These are phyloP conservation scores for Enchytraeus crypticus DNA, from an alignment of 2,888 invertebrate species.

Conservation along the genomic window DNA sequence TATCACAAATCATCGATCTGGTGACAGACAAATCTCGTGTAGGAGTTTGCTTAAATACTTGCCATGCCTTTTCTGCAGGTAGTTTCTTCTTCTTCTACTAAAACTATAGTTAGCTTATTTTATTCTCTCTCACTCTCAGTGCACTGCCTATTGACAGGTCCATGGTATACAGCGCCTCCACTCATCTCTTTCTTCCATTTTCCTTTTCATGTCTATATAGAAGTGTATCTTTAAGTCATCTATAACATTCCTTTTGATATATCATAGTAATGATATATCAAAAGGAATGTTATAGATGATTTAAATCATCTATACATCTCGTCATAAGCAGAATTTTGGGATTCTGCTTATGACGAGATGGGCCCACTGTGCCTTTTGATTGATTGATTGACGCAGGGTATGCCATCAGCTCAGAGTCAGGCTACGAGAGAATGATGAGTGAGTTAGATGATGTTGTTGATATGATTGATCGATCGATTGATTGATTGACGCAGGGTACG, in stretches of 20 bases:
- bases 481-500: slow-evolving; percentile 41
- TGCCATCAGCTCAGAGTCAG: slow-evolving; percentile 45
- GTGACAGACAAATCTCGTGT: slow-evolving; percentile 46
- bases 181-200: too few relatives aligned
- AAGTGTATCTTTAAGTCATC: too few relatives aligned
- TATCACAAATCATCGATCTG: slow-evolving; percentile 41
- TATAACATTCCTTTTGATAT: too few relatives aligned
- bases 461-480: neutral
- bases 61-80: slow-evolving; percentile 51
- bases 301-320: neutral
- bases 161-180: too few relatives aligned
- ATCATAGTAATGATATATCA: too few relatives aligned
- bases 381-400: slow-evolving; percentile 44
- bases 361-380: too few relatives aligned
- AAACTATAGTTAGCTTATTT: neutral
- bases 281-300: too few relatives aligned
- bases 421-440: slow-evolving; percentile 44
- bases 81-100: slow-evolving; percentile 3
- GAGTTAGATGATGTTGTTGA: slow-evolving; percentile 40
- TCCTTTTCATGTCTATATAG: too few relatives aligned
- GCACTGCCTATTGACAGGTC: too few relatives aligned
- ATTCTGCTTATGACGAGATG: too few relatives aligned
- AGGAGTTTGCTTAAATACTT: slow-evolving; percentile 51
- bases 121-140: neutral
- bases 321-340: too few relatives aligned